Percentiles rank a stretch among this genome's conserved stretches.
These are phyloP conservation scores for Synergus gifuensis DNA, from an alignment of 2,888 invertebrate species.

Conservation along the genomic window DNA sequence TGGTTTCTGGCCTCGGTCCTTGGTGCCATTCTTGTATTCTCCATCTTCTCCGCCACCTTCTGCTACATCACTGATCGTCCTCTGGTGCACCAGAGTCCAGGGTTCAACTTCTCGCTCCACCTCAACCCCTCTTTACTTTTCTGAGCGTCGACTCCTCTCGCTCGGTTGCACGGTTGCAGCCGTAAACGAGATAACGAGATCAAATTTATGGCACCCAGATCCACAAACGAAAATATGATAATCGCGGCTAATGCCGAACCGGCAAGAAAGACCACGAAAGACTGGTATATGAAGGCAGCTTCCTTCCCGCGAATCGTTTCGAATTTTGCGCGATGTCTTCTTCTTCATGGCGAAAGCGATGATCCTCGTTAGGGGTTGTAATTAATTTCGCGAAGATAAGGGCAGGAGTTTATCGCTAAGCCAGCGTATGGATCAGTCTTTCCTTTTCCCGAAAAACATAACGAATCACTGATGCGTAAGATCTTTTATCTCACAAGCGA, in stretches of 20 bases:
- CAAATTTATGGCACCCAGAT: conserved; percentile 77
- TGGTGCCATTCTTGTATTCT: conserved; percentile 45
- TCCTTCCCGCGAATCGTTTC: conserved; percentile 52
- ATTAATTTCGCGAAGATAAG: conserved; percentile 55
- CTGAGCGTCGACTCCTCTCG: conserved; percentile 59
- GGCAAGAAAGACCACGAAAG: conserved; percentile 60
- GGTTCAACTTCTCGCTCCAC: conserved; percentile 54
- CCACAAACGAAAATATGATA: conserved; percentile 75
- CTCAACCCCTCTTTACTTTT: conserved; percentile 55
- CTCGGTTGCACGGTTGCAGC: conserved; percentile 64
- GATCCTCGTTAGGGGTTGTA: conserved; percentile 49
- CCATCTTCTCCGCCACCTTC: conserved; percentile 56
- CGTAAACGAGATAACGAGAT: conserved; percentile 78
- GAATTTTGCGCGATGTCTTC: conserved; percentile 50
- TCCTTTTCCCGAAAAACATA: not conserved
- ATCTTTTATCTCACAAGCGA: conserved; percentile 47
- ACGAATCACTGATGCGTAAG: conserved; percentile 35
- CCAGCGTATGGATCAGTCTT: conserved; percentile 2
- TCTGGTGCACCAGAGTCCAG: conserved; percentile 50
- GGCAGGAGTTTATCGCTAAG: conserved; percentile 38
- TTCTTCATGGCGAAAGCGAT: conserved; percentile 52
- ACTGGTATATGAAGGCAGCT: conserved; percentile 41
- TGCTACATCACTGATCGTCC: conserved; percentile 46
- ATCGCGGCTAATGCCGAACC: conserved; percentile 74
- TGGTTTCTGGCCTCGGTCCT: conserved; percentile 62